Conservation (phyloP, 1,140 invertebrate genomes). For the Bombus terrestris region DNA sequence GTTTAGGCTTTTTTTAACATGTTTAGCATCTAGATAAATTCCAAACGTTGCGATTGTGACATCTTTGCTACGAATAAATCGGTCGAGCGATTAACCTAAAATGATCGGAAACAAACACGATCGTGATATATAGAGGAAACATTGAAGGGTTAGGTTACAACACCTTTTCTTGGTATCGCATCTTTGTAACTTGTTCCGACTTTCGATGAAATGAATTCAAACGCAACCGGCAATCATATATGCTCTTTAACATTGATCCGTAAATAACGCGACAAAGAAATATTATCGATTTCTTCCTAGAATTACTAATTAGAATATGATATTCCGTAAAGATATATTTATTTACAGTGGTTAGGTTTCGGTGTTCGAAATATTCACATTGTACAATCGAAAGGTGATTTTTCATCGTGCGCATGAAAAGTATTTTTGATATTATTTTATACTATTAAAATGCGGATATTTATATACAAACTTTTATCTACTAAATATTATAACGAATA, state of each 20-base stretch:
- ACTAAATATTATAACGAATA: neutral
- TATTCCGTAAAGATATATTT: too few relatives aligned
- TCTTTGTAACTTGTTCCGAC: neutral
- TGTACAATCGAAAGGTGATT: too few relatives aligned
- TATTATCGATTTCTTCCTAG: too few relatives aligned
- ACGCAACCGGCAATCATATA: neutral
- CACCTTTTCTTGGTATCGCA: neutral
- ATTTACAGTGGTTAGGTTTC: too few relatives aligned
- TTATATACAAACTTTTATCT: too few relatives aligned
- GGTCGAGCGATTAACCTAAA: neutral
- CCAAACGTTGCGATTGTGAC: neutral
- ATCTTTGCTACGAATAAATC: neutral
- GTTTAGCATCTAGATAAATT: neutral
- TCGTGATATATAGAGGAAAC: neutral
- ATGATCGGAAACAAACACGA: neutral
- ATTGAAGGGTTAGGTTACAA: neutral
- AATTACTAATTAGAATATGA: too few relatives aligned
- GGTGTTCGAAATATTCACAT: too few relatives aligned
- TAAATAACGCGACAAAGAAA: too few relatives aligned
- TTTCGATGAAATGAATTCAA: neutral
- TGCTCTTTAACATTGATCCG: neutral
- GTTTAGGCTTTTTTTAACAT: neutral
- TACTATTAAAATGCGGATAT: too few relatives aligned
- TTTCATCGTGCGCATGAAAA: too few relatives aligned
- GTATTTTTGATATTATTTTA: too few relatives aligned